Conservation (phyloP, 1,140 invertebrate species). For the Philotrypesis tridentata region DNA sequence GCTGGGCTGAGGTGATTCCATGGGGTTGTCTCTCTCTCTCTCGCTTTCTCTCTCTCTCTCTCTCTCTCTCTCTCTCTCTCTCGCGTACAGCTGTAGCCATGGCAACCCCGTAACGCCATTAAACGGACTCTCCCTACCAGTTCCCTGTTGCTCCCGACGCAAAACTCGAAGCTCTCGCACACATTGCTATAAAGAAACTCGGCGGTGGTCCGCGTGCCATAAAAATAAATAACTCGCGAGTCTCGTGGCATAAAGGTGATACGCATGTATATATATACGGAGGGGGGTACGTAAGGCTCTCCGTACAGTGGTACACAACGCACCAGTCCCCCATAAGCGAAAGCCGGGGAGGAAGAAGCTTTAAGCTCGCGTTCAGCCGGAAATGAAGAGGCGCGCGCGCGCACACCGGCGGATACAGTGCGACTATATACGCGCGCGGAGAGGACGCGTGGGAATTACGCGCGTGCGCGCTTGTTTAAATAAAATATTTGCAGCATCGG, state of each 20-base stretch:
- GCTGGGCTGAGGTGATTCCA: slow-evolving; percentile 63
- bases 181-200: not conserved
- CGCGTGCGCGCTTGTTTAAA: not conserved
- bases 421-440: no score
- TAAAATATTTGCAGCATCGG: not conserved
- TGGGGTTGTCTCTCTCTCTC: slow-evolving; percentile 57
- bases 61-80: slow-evolving; percentile 22
- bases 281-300: slow-evolving; percentile 5
- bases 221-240: slow-evolving; percentile 71
- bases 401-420: no score
- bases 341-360: not conserved
- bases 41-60: slow-evolving; percentile 25
- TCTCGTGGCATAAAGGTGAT: slow-evolving; percentile 62
- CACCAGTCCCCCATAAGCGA: not conserved
- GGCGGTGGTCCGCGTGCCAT: slow-evolving; percentile 57
- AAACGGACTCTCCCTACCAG: slow-evolving; percentile 62
- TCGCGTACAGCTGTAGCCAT: slow-evolving; percentile 63
- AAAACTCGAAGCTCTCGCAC: not conserved
- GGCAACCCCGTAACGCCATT: slow-evolving; percentile 73
- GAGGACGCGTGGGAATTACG: not conserved
- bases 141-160: slow-evolving; percentile 20
- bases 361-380: not conserved
- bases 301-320: not conserved
- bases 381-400: not conserved
- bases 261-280: slow-evolving; percentile 42